Conservation (phyloP, 2,888 invertebrate species). For the Psylliodes chrysocephalus region DNA sequence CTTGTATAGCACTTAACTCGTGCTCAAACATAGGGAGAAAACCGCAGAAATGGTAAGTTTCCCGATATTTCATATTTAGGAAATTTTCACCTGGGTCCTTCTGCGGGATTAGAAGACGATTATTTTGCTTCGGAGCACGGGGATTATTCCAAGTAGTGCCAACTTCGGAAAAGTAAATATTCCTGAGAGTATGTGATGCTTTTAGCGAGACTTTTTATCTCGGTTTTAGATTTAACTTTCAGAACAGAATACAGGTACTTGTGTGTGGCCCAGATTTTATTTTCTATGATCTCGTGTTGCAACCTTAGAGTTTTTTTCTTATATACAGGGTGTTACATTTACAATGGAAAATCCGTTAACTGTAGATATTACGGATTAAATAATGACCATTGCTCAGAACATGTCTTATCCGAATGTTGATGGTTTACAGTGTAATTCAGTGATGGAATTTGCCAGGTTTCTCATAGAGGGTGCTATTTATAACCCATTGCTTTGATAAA, state of each 20-base stretch:
- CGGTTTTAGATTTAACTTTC: slow-evolving; percentile 24
- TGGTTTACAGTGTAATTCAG: no score
- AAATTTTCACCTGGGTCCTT: slow-evolving; percentile 56
- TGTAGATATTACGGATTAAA: no score
- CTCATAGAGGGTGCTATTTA: no score
- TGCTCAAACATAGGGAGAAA: slow-evolving; percentile 22
- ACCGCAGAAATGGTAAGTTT: slow-evolving; percentile 45
- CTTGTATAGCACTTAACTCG: slow-evolving; percentile 29
- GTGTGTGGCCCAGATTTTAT: slow-evolving; percentile 1
- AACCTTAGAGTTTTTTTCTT: background rate
- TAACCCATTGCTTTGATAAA: no score
- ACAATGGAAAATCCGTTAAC: no score
- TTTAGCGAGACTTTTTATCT: slow-evolving; percentile 23
- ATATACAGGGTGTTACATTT: no score
- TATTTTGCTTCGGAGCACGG: slow-evolving; percentile 57
- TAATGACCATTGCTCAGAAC: no score
- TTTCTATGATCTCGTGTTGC: background rate
- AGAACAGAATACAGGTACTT: slow-evolving; percentile 11
- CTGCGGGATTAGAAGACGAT: slow-evolving; percentile 58
- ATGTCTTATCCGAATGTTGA: no score
- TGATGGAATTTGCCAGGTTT: no score
- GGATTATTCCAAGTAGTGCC: slow-evolving; percentile 59
- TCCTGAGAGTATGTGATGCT: slow-evolving; percentile 51
- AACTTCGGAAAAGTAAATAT: slow-evolving; percentile 60
- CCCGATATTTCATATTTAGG: slow-evolving; percentile 57